Evolutionary conservation across 2,113 vertebrate species (phyloP), one percentile per base, ranked within the genome.

Genomic region (Columbina picui): DNA sequence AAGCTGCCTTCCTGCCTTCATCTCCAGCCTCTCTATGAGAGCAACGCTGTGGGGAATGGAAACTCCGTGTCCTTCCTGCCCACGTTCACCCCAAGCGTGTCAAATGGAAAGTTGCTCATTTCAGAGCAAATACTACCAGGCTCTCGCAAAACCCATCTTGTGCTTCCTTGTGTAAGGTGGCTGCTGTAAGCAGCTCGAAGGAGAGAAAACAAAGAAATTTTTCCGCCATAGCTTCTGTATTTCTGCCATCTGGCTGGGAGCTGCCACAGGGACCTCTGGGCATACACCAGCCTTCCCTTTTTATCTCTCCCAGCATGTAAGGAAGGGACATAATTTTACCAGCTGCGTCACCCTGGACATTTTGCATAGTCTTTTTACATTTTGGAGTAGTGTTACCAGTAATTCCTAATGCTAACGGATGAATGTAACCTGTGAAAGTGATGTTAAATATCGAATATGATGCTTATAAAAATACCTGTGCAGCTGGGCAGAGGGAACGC

Each of bases 191-290:
- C 18, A 64, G 50, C 63, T 30, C 17, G 21, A 17, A 83, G 47
- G 59, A 77, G 52, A 63, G 56, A 26, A 30, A 73, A 83, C 63
- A 83, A 91, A 78, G 77, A 73, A 85, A 82, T 61, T 83, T 89
- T 23, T 56, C 65, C 30, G 50, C 59, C 0, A 0, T 23, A 83
- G 73, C 34, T 61, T 38, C 84, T 61, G 20, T 32, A 18, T 36
- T 93, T 63, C 77, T 84, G 83, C 95, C 88, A 64, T 96, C 93
- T 91, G 90, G 30, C 93, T 81, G 79, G 85, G 83, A 86, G 64
- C 82, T 88, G 85, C 90, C 3, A 0, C 0, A 0, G 45, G 78
- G 70, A 74, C 67, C 55, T n/a, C 2, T 29, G 69, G 89, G 79
- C 68, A 60, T 36, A 15, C 65, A 59, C 67, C 71, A 90, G 38